phyloP scores from a whole-genome alignment of 2,888 invertebrate genomes.

The Xanthia togata region DNA sequence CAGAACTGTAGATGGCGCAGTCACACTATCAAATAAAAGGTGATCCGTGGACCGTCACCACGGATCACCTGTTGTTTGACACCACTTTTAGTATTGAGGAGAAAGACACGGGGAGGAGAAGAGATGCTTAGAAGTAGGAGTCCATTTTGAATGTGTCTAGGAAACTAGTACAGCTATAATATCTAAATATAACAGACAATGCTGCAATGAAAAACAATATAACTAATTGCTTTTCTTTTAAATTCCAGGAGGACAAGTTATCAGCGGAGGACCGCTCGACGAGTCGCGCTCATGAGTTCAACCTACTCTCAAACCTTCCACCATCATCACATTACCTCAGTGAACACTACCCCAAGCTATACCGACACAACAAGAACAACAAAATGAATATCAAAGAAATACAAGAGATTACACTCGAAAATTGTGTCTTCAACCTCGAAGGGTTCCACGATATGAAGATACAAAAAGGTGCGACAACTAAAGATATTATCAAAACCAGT shows the following conservation, averaged over 20 bases:
- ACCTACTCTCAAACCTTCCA: slow-evolving; percentile 73
- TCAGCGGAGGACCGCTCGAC: slow-evolving; percentile 69
- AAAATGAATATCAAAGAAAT: slow-evolving; percentile 65
- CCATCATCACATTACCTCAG: slow-evolving; percentile 72
- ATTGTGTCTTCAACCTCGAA: slow-evolving; percentile 71
- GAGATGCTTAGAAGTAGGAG: neutral
- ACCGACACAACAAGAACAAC: slow-evolving; percentile 65
- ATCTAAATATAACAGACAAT: neutral
- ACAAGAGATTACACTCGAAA: slow-evolving; percentile 63
- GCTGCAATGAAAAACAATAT: neutral
- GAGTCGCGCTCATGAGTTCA: slow-evolving; percentile 78
- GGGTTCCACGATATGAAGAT: slow-evolving; percentile 69
- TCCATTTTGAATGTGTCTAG: neutral
- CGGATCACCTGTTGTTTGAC: no score
- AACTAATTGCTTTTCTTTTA: neutral
- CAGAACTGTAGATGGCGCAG: neutral
- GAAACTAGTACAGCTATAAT: neutral
- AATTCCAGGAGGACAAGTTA: slow-evolving; percentile 76
- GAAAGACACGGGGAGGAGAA: neutral
- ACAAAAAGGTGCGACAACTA: slow-evolving; percentile 66
- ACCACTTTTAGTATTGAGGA: neutral
- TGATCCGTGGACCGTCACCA: no score
- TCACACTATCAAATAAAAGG: neutral
- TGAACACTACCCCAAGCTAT: slow-evolving; percentile 74
- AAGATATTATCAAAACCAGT: slow-evolving; percentile 75